Percentiles rank a stretch among this genome's conserved stretches.
Conservation (phyloP, 2,888 invertebrate species). For the Pristionchus mayeri region DNA sequence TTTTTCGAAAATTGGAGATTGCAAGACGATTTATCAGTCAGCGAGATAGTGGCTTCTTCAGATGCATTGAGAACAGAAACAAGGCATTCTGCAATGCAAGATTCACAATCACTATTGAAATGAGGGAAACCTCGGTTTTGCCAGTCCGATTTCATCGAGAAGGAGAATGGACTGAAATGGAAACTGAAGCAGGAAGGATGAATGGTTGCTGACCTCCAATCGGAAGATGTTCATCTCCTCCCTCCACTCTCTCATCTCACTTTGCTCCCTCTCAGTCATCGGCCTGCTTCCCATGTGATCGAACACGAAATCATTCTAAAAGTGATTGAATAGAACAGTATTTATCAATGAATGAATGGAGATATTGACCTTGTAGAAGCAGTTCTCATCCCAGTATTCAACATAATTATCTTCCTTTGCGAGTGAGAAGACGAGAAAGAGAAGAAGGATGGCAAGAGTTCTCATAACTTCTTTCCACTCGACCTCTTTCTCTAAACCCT, state of each 20-base stretch:
- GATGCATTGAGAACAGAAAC: not conserved
- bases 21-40: too few relatives aligned
- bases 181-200: not conserved
- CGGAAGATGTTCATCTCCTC: not conserved
- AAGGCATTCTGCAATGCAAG: not conserved
- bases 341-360: not conserved
- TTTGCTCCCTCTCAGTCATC: not conserved
- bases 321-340: too few relatives aligned
- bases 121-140: not conserved
- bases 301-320: conserved; percentile 38
- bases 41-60: too few relatives aligned
- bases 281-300: conserved; percentile 24
- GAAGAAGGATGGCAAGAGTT: not conserved
- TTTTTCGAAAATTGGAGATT: too few relatives aligned
- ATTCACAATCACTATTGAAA: not conserved
- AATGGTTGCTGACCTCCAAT: not conserved
- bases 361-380: conserved; percentile 23
- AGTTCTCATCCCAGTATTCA: conserved; percentile 14
- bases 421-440: not conserved
- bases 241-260: not conserved
- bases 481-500: not conserved
- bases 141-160: not conserved
- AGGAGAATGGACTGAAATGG: not conserved
- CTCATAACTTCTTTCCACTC: not conserved
- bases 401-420: not conserved